These are phyloP conservation scores for Allobates femoralis DNA, from an alignment of 2,797 vertebrate species.

Conservation along the genomic window DNA sequence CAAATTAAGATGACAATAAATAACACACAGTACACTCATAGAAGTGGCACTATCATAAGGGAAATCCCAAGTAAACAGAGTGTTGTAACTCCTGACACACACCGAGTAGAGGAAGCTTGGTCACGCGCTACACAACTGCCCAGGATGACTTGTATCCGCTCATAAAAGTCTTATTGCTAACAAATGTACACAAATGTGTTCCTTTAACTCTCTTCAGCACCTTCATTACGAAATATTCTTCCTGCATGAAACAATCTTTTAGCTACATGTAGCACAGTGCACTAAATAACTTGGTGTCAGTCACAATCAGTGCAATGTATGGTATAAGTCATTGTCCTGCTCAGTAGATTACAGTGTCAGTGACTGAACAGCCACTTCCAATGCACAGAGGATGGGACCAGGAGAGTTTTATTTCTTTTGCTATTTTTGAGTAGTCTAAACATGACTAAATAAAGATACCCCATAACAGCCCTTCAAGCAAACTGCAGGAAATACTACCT, in stretches of 20 bases:
- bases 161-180: background rate
- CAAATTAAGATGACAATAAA: background rate
- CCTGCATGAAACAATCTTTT: background rate
- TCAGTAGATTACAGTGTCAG: too few species aligned
- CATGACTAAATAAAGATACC: too few species aligned
- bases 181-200: slow-evolving; percentile 1
- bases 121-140: background rate
- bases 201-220: background rate
- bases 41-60: background rate
- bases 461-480: too few species aligned
- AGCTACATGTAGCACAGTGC: background rate
- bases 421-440: too few species aligned
- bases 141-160: slow-evolving; percentile 21
- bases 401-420: too few species aligned
- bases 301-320: too few species aligned
- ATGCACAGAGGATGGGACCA: too few species aligned
- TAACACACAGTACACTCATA: background rate
- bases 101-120: background rate
- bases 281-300: background rate
- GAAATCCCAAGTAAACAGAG: background rate
- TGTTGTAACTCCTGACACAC: background rate
- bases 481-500: too few species aligned
- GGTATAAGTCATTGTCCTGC: too few species aligned
- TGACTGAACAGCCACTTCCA: too few species aligned
- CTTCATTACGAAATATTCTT: background rate